Evolutionary conservation across 2,113 vertebrate genomes (phyloP).

Genomic region (Phyllostomus hastatus): DNA sequence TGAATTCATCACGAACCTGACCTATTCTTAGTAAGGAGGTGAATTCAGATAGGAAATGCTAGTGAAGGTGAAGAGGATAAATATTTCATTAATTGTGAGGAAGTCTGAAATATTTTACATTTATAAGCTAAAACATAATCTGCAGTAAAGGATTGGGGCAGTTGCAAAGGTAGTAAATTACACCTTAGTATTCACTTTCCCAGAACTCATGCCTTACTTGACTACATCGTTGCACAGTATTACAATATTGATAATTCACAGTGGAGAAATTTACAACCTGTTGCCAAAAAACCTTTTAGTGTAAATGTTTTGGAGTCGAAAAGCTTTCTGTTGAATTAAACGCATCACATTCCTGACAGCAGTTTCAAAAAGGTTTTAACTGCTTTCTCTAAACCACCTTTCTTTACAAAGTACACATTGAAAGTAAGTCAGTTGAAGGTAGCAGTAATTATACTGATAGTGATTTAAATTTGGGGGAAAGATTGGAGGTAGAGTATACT

Average conservation of each 20-base stretch:
- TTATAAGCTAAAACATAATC: not conserved
- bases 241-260: conserved; percentile 15
- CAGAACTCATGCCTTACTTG: conserved; percentile 2
- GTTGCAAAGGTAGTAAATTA: conserved; percentile 24
- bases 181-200: not conserved
- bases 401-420: not conserved
- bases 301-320: conserved; percentile 4
- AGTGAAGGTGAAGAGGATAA: not conserved
- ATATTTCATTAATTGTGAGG: not conserved
- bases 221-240: not conserved
- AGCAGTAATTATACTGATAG: not conserved
- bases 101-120: not conserved
- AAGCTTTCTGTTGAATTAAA: not conserved
- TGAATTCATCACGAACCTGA: not conserved
- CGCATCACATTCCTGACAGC: not conserved
- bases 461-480: not conserved
- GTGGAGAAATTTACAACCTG: not conserved
- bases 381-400: not conserved
- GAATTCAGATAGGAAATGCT: not conserved
- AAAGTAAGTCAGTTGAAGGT: not conserved
- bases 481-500: not conserved
- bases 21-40: not conserved
- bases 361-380: not conserved
- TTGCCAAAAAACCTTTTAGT: conserved; percentile 49
- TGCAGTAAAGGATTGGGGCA: not conserved